phyloP scores from a whole-genome alignment of 1,140 invertebrate species.

The Danaus melanippus region DNA sequence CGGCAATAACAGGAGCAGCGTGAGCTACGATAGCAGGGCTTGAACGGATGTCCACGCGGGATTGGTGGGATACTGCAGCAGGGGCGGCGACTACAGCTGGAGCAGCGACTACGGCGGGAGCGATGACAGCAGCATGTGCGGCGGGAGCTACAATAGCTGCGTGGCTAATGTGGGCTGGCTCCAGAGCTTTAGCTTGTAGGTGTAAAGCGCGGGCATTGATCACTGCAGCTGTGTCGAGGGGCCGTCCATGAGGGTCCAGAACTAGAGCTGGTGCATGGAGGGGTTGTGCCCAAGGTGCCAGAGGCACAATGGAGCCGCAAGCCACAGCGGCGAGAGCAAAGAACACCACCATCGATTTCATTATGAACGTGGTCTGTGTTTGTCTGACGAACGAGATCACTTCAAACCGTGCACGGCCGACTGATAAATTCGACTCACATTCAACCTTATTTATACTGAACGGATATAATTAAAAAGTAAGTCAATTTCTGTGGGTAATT shows the following conservation, averaged over 20 bases:
- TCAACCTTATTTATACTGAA: constrained; percentile 60
- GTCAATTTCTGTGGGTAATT: constrained; percentile 53
- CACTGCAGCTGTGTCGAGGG: constrained; percentile 65
- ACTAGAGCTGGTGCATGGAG: constrained; percentile 48
- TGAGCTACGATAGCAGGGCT: constrained; percentile 38
- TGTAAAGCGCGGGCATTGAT: constrained; percentile 65
- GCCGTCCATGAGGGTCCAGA: constrained; percentile 55
- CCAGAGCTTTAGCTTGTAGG: constrained; percentile 59
- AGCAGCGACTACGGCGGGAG: constrained; percentile 26
- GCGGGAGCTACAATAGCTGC: constrained; percentile 24
- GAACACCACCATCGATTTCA: constrained; percentile 60
- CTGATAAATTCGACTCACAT: constrained; percentile 45
- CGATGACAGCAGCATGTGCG: constrained; percentile 25
- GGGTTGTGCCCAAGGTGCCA: constrained; percentile 35
- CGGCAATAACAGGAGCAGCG: constrained; percentile 19
- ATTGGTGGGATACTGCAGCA: constrained; percentile 49
- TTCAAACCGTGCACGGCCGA: constrained; percentile 56
- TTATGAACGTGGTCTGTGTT: constrained; percentile 61
- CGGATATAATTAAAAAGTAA: constrained; percentile 65
- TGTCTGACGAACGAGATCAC: constrained; percentile 52
- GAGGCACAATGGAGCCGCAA: constrained; percentile 46
- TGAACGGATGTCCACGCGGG: constrained; percentile 44
- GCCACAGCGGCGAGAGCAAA: constrained; percentile 36
- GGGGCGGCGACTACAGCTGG: constrained; percentile 19
- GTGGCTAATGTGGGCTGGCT: constrained; percentile 33